Base-by-base conservation (phyloP, 1,140 invertebrate species). In the Drosophila aff. region DNA sequence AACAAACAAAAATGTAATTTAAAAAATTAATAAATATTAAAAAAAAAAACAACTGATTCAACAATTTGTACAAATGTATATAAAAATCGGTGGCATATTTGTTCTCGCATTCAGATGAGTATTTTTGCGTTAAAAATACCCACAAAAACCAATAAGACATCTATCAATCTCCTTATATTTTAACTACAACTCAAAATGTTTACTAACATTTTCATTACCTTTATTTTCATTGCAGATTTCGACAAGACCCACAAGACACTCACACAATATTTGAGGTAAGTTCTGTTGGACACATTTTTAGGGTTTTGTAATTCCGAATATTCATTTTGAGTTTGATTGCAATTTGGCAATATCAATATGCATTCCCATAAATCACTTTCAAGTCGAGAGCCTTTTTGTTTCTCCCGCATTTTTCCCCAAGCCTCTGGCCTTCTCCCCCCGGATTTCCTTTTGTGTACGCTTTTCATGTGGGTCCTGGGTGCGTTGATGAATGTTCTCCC, bases 311-410 rank as follows among this genome's bases (percentile, higher is more conserved):
- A 72, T 69, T 69, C 23, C 18, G 16, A 57, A 72, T 49, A 71
- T 72, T 57, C 65, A 73, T 73, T 73, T 61, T 38, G 67, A 52
- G 47, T 77, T 67, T 57, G 31, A 73, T 76, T 83, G 66, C 82
- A 84, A 85, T 85, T 79, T 79, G 82, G 58, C 75, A 81, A 86
- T 69, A 86, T 66, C 69, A 82, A 69, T 86, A 76, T 82, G 79
- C 62, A 72, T 75, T 79, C 76, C 62, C 81, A 85, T 84, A 84
- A 84, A 84, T 84, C 74, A 78, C 68, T 78, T 66, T 86, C 68
- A 75, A 84, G 76, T 82, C 49, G 81, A 82, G 63, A 82, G 71
- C 38, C 76, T 76, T 76, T 87, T 84, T 84, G 72, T 86, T 86
- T 86, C 57, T 43, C 44, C 58, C 55, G 41, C 15, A 41, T 15